Evolutionary conservation across 2,797 vertebrate genomes (phyloP).

Genomic region (Mormyrops attenuatus): DNA sequence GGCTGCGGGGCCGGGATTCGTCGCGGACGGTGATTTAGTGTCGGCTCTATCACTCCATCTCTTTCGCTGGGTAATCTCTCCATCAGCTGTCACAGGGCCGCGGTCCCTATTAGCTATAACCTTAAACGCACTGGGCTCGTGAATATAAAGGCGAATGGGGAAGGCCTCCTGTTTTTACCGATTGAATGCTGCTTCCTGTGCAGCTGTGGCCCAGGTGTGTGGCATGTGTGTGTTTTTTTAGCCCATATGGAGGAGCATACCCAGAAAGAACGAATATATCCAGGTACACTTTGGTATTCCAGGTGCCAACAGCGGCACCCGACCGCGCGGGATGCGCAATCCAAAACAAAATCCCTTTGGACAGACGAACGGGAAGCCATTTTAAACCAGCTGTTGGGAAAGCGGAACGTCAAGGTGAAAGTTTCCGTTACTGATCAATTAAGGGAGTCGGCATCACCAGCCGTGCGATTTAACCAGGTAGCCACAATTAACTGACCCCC

Average conservation of each 20-base stretch:
- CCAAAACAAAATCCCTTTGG: slow-evolving; percentile 1
- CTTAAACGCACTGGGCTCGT: slow-evolving; percentile 64
- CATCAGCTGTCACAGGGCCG: slow-evolving; percentile 59
- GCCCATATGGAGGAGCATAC: slow-evolving; percentile 19
- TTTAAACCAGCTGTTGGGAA: background rate
- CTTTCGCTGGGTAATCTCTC: slow-evolving; percentile 65
- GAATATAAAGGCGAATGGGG: slow-evolving; percentile 73
- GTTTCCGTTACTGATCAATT: background rate
- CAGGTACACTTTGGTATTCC: background rate
- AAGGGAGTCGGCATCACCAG: background rate
- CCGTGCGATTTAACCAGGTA: background rate
- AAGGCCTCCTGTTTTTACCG: slow-evolving; percentile 56
- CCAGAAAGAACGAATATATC: background rate
- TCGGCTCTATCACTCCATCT: slow-evolving; percentile 62
- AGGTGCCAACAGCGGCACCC: background rate
- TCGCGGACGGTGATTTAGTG: slow-evolving; percentile 60
- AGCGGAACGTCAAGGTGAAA: background rate
- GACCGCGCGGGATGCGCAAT: background rate
- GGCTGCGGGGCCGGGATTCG: slow-evolving; percentile 54
- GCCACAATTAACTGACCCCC: background rate
- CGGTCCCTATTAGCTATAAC: slow-evolving; percentile 66
- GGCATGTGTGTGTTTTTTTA: slow-evolving; percentile 29
- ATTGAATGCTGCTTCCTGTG: slow-evolving; percentile 58
- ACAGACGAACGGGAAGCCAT: background rate
- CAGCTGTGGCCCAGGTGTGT: slow-evolving; percentile 45